phyloP scores from a whole-genome alignment of 2,113 vertebrate genomes.

The Engystomops pustulosus region DNA sequence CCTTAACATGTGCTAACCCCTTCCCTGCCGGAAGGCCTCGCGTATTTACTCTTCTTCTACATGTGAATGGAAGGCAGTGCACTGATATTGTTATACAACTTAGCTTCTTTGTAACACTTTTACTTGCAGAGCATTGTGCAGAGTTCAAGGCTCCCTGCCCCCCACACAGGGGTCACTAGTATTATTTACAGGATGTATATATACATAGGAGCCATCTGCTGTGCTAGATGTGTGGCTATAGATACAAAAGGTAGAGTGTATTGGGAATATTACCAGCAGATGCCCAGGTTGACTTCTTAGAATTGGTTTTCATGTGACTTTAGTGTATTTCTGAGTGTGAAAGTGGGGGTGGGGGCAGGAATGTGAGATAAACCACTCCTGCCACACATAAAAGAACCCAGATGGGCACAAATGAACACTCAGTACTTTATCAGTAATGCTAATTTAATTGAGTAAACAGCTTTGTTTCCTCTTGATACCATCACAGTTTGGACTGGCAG shows the following conservation, averaged over 20 bases:
- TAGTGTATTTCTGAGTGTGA: not conserved
- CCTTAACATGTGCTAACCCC: conserved; percentile 38
- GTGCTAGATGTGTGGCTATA: too few species aligned
- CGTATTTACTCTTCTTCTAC: not conserved
- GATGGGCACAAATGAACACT: not conserved
- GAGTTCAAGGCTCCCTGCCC: not conserved
- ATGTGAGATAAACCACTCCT: conserved; percentile 30
- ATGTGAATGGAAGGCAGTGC: not conserved
- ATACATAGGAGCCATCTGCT: not conserved
- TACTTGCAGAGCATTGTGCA: not conserved
- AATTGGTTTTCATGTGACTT: conserved; percentile 4
- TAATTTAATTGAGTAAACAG: conserved; percentile 38
- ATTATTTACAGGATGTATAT: too few species aligned
- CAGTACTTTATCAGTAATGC: conserved; percentile 29
- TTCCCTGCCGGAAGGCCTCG: not conserved
- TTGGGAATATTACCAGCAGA: not conserved
- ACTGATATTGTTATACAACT: not conserved
- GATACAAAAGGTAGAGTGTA: too few species aligned
- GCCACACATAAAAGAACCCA: not conserved
- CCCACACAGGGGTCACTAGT: too few species aligned
- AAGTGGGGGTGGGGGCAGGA: not conserved
- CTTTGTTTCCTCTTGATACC: conserved; percentile 38
- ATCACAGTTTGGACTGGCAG: not conserved
- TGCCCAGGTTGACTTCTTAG: not conserved
- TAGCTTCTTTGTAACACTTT: not conserved